Conservation (phyloP, 2,113 vertebrate genomes). For the Mormyrus lacerda region DNA sequence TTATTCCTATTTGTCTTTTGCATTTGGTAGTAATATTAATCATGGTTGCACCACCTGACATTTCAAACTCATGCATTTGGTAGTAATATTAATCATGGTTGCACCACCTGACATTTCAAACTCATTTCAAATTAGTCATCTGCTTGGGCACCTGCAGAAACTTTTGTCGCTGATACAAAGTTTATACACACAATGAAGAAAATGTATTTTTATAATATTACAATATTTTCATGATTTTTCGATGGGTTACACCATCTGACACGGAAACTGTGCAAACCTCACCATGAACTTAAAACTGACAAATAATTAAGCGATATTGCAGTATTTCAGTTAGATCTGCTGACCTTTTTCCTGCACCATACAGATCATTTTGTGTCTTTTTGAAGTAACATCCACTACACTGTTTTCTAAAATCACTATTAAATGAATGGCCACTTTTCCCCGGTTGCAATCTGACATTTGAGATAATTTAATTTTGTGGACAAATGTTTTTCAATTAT, state of each 20-base stretch:
- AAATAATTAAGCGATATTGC: neutral
- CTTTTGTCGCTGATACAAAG: neutral
- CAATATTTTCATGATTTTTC: neutral
- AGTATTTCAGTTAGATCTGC: neutral
- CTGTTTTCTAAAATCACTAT: neutral
- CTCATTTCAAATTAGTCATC: neutral
- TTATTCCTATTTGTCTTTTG: neutral
- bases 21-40: neutral
- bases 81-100: neutral
- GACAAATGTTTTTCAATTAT: neutral
- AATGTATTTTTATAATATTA: neutral
- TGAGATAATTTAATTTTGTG: neutral
- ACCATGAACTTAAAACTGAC: neutral
- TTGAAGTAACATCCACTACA: neutral
- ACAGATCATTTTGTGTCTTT: neutral
- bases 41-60: too few relatives aligned
- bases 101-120: too few relatives aligned
- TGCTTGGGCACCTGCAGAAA: neutral
- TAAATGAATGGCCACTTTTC: neutral
- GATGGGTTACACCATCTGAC: neutral
- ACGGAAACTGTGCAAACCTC: neutral
- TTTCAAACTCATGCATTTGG: neutral
- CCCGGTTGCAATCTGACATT: neutral
- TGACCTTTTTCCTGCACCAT: neutral
- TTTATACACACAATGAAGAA: neutral